Evolutionary conservation across 2,797 vertebrate species (phyloP), one percentile per base, ranked within the genome.

Genomic region (Halcyon leucocephala): DNA sequence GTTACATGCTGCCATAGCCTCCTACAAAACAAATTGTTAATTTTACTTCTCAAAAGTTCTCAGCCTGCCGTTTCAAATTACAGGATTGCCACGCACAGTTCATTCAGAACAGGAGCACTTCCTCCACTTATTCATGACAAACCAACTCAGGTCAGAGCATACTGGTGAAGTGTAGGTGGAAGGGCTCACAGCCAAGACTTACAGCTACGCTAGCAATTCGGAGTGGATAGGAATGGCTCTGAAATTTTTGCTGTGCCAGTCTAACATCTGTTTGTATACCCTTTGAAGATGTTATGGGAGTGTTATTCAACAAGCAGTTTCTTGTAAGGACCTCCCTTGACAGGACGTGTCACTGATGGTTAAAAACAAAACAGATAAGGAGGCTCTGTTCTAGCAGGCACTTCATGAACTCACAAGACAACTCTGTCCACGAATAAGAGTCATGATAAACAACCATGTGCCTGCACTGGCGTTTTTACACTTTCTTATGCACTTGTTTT

Each of bases 1-100:
- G 99, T 99, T 95, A 99, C 99, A 5, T 99, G 98, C 96, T 99
- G 98, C 99, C 99, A 99, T 54, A 99, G 98, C 77, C 98, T 98
- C 95, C 99, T 99, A 82, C 58, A 65, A 97, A 95, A 84, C 7
- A 89, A 94, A 85, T 14, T 13, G 13, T 4, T 67, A 25, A 35
- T 64, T 64, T 69, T 1, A 69, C 44, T 94, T 87, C 42, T 65
- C 13, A 60, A 26, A 33, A 73, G 24, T 20, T 61, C 60, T 49
- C 71, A 62, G 54, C 21, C 51, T 62, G n/a, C 11, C 42, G 25
- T 33, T 33, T 76, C 1, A 0, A 69, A 19, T 42, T 39, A 19
- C 66, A 60, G 52, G 15, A 70, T 26, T 6, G 5, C 29, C 1
- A 3, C 58, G 13, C 2, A 10, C 49, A 35, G 44, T 6, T 60